Conservation (phyloP, 2,797 vertebrate species). For the Cephalopachus bancanus region DNA sequence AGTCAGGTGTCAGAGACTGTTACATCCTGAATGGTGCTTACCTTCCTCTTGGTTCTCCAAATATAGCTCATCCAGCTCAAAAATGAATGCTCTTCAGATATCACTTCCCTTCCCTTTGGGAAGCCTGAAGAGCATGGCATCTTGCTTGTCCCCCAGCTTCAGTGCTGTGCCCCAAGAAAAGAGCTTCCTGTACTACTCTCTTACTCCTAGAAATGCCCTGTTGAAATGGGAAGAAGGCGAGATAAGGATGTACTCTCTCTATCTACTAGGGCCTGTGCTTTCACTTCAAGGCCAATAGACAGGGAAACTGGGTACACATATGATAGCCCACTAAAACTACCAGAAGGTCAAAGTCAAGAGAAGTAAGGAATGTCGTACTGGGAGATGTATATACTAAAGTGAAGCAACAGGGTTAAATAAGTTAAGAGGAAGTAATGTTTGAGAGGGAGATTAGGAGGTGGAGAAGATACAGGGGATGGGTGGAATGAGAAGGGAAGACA, state of each 20-base stretch:
- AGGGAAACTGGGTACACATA: neutral
- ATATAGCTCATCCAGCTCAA: neutral
- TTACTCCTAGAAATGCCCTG: neutral
- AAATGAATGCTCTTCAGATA: slow-evolving; percentile 49
- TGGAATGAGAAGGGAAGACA: neutral
- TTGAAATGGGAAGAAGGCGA: slow-evolving; percentile 53
- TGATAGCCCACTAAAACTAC: slow-evolving; percentile 16
- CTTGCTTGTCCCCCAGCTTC: slow-evolving; percentile 45
- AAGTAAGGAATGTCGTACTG: neutral
- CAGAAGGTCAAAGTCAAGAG: neutral
- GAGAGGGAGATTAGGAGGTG: neutral
- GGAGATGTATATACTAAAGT: slow-evolving; percentile 20
- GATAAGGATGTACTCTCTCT: neutral
- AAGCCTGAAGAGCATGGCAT: neutral
- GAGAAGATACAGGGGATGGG: neutral
- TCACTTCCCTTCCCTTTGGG: neutral
- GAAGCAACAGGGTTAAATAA: neutral
- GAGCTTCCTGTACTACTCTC: slow-evolving; percentile 1
- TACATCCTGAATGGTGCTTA: slow-evolving; percentile 41
- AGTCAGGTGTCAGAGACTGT: slow-evolving; percentile 34
- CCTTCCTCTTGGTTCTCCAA: slow-evolving; percentile 51
- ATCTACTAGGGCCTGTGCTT: neutral
- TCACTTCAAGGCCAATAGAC: neutral
- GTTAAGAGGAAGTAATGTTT: neutral
- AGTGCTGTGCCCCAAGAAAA: neutral